phyloP scores from a whole-genome alignment of 2,888 invertebrate species.

The Acrobasis consociella region DNA sequence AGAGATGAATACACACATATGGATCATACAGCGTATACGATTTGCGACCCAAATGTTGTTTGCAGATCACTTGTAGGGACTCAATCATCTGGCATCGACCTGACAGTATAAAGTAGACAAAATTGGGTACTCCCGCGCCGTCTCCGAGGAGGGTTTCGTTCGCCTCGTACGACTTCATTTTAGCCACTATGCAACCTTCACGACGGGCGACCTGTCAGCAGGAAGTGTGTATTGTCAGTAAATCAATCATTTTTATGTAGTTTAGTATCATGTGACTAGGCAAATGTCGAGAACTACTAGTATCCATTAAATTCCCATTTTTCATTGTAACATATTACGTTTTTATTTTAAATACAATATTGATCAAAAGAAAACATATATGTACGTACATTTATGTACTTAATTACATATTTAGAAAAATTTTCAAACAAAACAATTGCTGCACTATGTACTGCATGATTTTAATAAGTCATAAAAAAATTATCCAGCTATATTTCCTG shows the following conservation, averaged over 20 bases:
- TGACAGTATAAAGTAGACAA: slow-evolving; percentile 81
- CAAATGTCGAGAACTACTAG: neutral
- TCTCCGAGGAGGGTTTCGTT: slow-evolving; percentile 83
- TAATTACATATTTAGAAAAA: no score
- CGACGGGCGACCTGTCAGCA: slow-evolving; percentile 73
- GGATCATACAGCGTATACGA: slow-evolving; percentile 76
- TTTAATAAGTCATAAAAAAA: no score
- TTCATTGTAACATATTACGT: neutral
- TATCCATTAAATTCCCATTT: neutral
- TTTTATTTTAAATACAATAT: neutral
- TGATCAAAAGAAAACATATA: neutral
- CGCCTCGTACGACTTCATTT: slow-evolving; percentile 78
- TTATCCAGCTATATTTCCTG: no score
- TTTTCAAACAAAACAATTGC: no score
- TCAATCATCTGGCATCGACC: slow-evolving; percentile 85
- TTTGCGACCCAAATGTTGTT: slow-evolving; percentile 53
- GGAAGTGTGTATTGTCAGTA: neutral
- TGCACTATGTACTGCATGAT: no score
- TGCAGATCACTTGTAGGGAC: slow-evolving; percentile 71
- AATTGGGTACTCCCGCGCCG: slow-evolving; percentile 70
- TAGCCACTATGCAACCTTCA: slow-evolving; percentile 86
- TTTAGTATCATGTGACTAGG: no score
- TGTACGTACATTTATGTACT: no score
- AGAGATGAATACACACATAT: slow-evolving; percentile 52
- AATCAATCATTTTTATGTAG: no score